Evolutionary conservation across 2,113 vertebrate genomes (phyloP).

Genomic region (Theristicus caerulescens): DNA sequence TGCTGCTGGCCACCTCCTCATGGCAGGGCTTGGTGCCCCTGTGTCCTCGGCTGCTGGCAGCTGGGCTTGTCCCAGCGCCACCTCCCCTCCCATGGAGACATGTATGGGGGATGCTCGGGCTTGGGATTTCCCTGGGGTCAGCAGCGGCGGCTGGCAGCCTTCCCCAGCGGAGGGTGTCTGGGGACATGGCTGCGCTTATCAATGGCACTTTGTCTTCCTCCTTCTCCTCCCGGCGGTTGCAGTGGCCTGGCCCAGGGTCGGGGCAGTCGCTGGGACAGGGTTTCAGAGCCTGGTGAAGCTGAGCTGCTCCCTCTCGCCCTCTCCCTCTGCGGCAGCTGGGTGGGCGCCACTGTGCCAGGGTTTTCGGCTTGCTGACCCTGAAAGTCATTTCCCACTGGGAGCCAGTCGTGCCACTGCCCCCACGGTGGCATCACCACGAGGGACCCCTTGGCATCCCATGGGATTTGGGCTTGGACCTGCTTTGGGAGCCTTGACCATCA

Average conservation of each 20-base stretch:
- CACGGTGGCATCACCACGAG: accelerated
- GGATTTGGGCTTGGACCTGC: not conserved
- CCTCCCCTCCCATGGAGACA: not conserved
- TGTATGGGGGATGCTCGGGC: accelerated
- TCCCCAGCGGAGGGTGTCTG: not conserved
- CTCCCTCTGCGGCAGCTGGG: not conserved
- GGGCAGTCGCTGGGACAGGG: not conserved
- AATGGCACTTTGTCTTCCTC: constrained; percentile 34
- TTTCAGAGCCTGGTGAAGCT: not conserved
- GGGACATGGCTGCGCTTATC: constrained; percentile 1
- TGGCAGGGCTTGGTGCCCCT: not conserved
- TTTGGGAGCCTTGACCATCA: not conserved
- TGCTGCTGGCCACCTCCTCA: accelerated
- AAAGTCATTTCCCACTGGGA: not conserved
- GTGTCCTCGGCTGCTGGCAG: not conserved
- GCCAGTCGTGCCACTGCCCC: not conserved
- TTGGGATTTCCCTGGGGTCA: not conserved
- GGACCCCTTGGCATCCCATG: accelerated
- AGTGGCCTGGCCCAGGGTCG: not conserved
- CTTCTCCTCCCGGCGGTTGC: not conserved
- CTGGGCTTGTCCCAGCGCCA: not conserved
- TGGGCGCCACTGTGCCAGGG: accelerated
- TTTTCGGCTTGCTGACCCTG: not conserved
- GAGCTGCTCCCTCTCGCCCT: not conserved
- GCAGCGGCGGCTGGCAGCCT: not conserved